These are phyloP conservation scores for Agrilus biguttatus DNA, from an alignment of 2,888 invertebrate species.

Conservation along the genomic window DNA sequence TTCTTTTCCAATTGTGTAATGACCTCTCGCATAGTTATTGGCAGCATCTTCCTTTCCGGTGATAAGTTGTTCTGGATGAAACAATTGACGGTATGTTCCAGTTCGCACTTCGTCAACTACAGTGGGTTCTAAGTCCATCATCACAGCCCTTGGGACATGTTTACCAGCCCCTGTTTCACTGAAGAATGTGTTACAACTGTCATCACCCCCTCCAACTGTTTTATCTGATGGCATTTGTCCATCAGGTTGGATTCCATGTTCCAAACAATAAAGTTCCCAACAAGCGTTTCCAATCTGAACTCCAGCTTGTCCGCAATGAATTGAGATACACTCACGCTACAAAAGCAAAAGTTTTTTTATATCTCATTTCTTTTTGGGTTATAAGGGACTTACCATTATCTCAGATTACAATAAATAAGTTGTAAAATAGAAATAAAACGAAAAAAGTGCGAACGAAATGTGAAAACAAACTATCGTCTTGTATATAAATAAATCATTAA, in stretches of 20 bases:
- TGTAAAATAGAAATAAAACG: no score
- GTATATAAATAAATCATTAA: no score
- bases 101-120: constrained; percentile 57
- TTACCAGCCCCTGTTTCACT: constrained; percentile 66
- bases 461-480: no score
- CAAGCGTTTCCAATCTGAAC: constrained; percentile 65
- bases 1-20: constrained; percentile 66
- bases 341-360: constrained; percentile 11
- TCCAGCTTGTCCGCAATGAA: constrained; percentile 68
- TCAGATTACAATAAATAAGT: no score
- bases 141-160: constrained; percentile 68
- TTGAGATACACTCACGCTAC: constrained; percentile 66
- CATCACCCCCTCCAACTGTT: constrained; percentile 17
- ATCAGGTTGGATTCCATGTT: constrained; percentile 45
- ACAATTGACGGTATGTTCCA: constrained; percentile 53
- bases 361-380: no score
- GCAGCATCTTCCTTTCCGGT: constrained; percentile 75
- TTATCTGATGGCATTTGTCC: no score
- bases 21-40: constrained; percentile 73
- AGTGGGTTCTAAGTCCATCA: constrained; percentile 72
- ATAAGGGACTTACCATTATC: no score
- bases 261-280: constrained; percentile 64
- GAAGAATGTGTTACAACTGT: constrained; percentile 51
- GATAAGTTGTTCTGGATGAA: constrained; percentile 70
- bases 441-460: no score